A percentile compares a stretch with the other conserved stretches of the same genome.
These are phyloP conservation scores for Halcyon malimbica DNA, from an alignment of 2,113 vertebrate species.

Conservation along the genomic window DNA sequence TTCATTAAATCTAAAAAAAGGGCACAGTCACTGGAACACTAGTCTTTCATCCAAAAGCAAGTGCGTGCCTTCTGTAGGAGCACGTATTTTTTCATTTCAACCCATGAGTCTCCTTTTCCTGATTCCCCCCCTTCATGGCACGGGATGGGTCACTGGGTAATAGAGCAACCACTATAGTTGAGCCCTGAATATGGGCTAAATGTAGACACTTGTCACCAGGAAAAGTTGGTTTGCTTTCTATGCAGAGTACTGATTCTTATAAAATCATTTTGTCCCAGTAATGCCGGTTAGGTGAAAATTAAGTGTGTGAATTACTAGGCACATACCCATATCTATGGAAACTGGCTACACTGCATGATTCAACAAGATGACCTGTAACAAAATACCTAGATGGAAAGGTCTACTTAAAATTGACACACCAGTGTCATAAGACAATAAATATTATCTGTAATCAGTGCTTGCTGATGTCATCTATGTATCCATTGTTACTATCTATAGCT, in stretches of 20 bases:
- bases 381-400: constrained; percentile 36
- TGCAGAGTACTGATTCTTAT: not conserved
- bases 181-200: too few species aligned
- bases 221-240: constrained; percentile 14
- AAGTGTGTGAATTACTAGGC: not conserved
- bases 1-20: too few species aligned
- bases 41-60: too few species aligned
- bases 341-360: not conserved
- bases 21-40: too few species aligned
- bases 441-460: not conserved
- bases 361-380: constrained; percentile 41
- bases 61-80: too few species aligned
- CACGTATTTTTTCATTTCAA: too few species aligned
- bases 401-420: constrained; percentile 38
- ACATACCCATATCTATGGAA: not conserved
- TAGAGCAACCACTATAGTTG: too few species aligned
- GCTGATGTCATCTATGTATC: not conserved
- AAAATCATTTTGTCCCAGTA: not conserved
- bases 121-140: too few species aligned
- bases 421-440: not conserved
- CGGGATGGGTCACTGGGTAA: too few species aligned
- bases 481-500: constrained; percentile 6
- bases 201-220: not conserved
- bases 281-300: constrained; percentile 9
- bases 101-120: too few species aligned